Base-by-base conservation (phyloP, 2,113 vertebrate genomes). In the Athene noctua region DNA sequence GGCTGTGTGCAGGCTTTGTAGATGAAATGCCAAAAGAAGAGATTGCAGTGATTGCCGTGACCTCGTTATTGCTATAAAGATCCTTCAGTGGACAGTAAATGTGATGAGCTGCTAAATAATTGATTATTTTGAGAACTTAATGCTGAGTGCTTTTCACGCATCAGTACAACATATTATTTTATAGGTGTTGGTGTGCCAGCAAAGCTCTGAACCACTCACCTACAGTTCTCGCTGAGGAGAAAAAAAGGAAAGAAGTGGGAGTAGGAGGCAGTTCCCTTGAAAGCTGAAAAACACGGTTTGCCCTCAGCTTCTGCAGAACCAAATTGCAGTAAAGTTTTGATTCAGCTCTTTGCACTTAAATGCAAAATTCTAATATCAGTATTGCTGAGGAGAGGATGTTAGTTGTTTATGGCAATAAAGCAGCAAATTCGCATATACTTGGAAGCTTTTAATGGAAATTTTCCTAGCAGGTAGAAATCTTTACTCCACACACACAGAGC, bases 101-200 rank as follows among this genome's bases (percentile, higher is more conserved):
- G 62, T 92, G 95, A 96, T 95, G 86, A 96, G 73, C 70, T 96
- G 63, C 80, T 96, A 94, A 97, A 97, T 97, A 97, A 97, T 97
- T 95, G 88, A 97, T 95, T 95, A 92, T 90, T 97, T 96, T 82
- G 54, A 91, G 90, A 95, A 86, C 80, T 87, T 89, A 96, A 93
- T 93, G 93, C 73, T 80, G 85, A 96, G 93, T 96, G 88, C 86
- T 96, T 96, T 97, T 93, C 90, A 96, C 1, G 88, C 92, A 83
- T 74, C 83, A 77, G 54, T 94, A 91, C 88, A 94, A 71, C 63
- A 32, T 44, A 80, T 54, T 91, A 89, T 96, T 95, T 97, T 91
- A 79, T 70, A 95, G 91, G 80, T 86, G 86, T 47, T 87, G 84
- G 88, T 95, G 91, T 87, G 94, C 96, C 97, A 96, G 96, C 94